A percentile compares a stretch with the other conserved stretches of the same genome.
Evolutionary conservation across 2,888 invertebrate genomes (phyloP).

Genomic region (Apamea monoglypha): DNA sequence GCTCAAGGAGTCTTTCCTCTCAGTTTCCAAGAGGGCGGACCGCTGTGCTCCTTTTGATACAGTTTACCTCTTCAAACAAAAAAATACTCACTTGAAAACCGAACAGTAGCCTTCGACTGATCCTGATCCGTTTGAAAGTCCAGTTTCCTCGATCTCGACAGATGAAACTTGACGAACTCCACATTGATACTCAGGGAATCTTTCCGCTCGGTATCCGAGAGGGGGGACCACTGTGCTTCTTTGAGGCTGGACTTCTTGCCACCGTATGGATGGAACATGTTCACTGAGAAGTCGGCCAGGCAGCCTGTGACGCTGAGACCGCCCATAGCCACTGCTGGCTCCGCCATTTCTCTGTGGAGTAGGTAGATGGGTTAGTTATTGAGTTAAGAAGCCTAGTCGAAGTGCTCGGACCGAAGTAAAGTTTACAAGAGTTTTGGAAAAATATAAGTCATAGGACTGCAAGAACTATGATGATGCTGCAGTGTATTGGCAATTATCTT

Average conservation of each 20-base stretch:
- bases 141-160: constrained; percentile 97
- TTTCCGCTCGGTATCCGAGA: constrained; percentile 97
- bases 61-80: neutral
- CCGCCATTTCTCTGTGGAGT: constrained; percentile 89
- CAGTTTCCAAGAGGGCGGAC: neutral
- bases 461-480: neutral
- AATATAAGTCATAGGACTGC: neutral
- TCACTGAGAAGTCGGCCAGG: constrained; percentile 98
- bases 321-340: constrained; percentile 93
- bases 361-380: neutral
- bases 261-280: constrained; percentile 99
- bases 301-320: constrained; percentile 98
- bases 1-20: neutral
- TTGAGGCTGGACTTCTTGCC: constrained; percentile 95
- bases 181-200: constrained; percentile 99
- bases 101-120: constrained; percentile 95
- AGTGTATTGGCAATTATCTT: neutral
- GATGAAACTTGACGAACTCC: constrained; percentile 98
- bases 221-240: constrained; percentile 95
- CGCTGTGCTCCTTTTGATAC: neutral
- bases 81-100: constrained; percentile 92
- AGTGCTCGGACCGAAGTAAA: neutral
- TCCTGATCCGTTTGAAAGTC: constrained; percentile 94
- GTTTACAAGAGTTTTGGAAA: neutral
- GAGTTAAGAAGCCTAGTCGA: neutral